Conservation (phyloP, 1,140 invertebrate genomes). For the Bombus impatiens region DNA sequence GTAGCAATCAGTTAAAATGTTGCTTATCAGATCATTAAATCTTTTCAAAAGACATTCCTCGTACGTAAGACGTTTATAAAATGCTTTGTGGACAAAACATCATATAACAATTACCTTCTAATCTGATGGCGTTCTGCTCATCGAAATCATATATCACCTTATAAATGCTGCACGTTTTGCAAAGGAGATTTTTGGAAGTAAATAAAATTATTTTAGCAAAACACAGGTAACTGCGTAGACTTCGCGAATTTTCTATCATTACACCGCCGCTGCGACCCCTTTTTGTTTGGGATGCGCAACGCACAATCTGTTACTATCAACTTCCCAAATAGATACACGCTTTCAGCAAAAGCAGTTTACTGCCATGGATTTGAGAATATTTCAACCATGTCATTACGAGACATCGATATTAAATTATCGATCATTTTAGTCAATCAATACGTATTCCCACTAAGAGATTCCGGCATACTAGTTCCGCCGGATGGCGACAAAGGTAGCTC, state of each 20-base stretch:
- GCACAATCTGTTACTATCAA: background rate
- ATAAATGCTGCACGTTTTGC: constrained; percentile 43
- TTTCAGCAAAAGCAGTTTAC: constrained; percentile 13
- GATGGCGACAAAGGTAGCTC: constrained; percentile 77
- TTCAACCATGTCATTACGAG: constrained; percentile 9
- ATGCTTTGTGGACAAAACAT: constrained; percentile 9
- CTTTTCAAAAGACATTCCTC: background rate
- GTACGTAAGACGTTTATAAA: constrained; percentile 12
- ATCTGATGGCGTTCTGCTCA: background rate
- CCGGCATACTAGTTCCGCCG: constrained; percentile 74
- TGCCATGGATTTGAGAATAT: constrained; percentile 5
- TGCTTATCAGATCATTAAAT: constrained; percentile 27
- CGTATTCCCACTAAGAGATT: constrained; percentile 75
- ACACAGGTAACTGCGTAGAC: constrained; percentile 53
- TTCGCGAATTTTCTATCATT: constrained; percentile 14
- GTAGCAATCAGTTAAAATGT: constrained; percentile 19
- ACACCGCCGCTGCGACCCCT: background rate
- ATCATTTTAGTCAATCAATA: constrained; percentile 73
- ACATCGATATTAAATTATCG: constrained; percentile 34
- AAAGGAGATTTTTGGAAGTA: constrained; percentile 22
- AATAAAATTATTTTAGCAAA: constrained; percentile 50
- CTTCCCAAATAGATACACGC: constrained; percentile 2
- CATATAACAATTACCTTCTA: background rate
- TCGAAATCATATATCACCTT: constrained; percentile 1
- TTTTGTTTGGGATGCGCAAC: background rate